A percentile compares a stretch with the other conserved stretches of the same genome.
Evolutionary conservation across 1,140 invertebrate genomes (phyloP).

Genomic region (Coenobita brevimanus): DNA sequence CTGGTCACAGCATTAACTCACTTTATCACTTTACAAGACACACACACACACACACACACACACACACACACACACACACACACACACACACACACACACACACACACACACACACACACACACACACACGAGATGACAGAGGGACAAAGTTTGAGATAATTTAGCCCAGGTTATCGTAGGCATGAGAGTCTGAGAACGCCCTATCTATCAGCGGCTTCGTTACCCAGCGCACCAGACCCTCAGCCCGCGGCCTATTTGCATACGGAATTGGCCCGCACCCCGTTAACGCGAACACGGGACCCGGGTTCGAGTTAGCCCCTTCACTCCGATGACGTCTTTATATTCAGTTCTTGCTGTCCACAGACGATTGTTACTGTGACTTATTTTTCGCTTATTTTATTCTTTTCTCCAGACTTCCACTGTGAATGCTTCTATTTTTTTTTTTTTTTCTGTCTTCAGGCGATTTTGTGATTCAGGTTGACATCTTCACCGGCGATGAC

Average conservation of each 20-base stretch:
- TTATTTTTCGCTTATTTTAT: too few relatives aligned
- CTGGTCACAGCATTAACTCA: constrained; percentile 6
- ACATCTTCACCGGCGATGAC: too few relatives aligned
- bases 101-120: neutral
- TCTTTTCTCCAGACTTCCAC: too few relatives aligned
- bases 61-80: constrained; percentile 15
- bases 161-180: neutral
- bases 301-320: too few relatives aligned
- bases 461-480: too few relatives aligned
- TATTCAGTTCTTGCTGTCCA: too few relatives aligned
- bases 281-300: neutral
- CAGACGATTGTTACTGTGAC: too few relatives aligned
- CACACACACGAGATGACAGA: neutral
- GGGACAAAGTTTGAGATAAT: constrained; percentile 7
- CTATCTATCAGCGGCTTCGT: constrained; percentile 50
- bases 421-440: too few relatives aligned
- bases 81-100: constrained; percentile 13
- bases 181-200: neutral
- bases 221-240: neutral
- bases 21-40: too few relatives aligned
- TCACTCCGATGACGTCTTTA: too few relatives aligned
- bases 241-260: constrained; percentile 44
- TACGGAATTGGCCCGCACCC: constrained; percentile 50
- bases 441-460: too few relatives aligned
- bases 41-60: constrained; percentile 27